Conservation (phyloP, 2,888 invertebrate genomes). For the Temnothorax ravouxi region DNA sequence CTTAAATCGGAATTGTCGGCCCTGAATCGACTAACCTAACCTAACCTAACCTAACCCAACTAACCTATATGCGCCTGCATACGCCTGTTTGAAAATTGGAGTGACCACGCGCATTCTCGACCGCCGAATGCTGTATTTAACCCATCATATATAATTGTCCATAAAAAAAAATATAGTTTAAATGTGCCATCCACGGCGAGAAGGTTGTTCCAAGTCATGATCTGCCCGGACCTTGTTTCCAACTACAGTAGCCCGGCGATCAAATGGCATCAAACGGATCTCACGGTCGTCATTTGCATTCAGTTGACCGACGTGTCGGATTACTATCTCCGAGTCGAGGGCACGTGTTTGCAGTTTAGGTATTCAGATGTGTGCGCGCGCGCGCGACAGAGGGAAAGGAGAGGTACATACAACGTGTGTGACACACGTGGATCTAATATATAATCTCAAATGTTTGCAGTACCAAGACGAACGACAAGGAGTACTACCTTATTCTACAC, state of each 20-base stretch:
- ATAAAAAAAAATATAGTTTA: neutral
- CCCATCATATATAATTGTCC: no score
- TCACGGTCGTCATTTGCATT: slow-evolving; percentile 77
- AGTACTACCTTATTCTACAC: slow-evolving; percentile 79
- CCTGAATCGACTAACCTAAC: no score
- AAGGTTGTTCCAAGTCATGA: slow-evolving; percentile 46
- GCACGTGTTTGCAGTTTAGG: slow-evolving; percentile 80
- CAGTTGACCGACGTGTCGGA: slow-evolving; percentile 79
- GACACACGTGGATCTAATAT: neutral
- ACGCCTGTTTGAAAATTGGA: no score
- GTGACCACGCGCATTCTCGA: no score
- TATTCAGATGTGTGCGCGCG: slow-evolving; percentile 57
- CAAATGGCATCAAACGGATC: slow-evolving; percentile 83
- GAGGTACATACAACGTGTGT: neutral
- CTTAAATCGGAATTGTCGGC: no score
- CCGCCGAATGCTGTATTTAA: no score
- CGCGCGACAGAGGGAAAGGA: neutral
- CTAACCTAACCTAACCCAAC: no score
- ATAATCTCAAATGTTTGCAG: slow-evolving; percentile 71
- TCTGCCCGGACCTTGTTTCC: slow-evolving; percentile 54
- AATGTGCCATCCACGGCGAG: neutral
- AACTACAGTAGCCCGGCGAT: slow-evolving; percentile 76
- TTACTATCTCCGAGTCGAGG: slow-evolving; percentile 78
- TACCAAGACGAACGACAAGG: slow-evolving; percentile 70
- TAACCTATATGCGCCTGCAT: no score